Conservation (phyloP, 2,888 invertebrate genomes). For the Diplazon laetatorius region DNA sequence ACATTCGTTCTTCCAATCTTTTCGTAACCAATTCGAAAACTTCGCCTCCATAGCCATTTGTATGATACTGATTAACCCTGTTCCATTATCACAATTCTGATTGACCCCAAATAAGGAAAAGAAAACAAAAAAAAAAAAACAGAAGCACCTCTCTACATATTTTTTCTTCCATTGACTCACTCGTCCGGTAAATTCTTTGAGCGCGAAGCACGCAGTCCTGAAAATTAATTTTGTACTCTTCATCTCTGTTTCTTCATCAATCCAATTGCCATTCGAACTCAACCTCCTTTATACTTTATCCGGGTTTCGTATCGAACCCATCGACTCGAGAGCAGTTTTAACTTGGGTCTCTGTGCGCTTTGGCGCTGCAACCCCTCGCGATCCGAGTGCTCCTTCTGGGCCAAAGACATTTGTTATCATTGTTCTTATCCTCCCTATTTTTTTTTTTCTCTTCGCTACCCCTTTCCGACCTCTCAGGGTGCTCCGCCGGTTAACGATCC, state of each 20-base stretch:
- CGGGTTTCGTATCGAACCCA: constrained; percentile 52
- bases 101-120: constrained; percentile 40
- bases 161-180: constrained; percentile 66
- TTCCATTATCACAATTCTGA: constrained; percentile 37
- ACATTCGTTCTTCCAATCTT: constrained; percentile 16
- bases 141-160: constrained; percentile 65
- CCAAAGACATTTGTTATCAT: constrained; percentile 57
- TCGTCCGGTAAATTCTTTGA: constrained; percentile 69
- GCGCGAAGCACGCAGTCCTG: constrained; percentile 74
- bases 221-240: constrained; percentile 65
- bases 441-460: constrained; percentile 39
- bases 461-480: constrained; percentile 19
- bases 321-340: constrained; percentile 61
- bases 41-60: constrained; percentile 14
- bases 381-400: constrained; percentile 33
- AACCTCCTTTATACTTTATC: constrained; percentile 37
- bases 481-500: constrained; percentile 50
- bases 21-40: too few species aligned
- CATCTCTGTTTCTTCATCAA: constrained; percentile 15
- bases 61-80: constrained; percentile 22
- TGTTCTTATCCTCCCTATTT: constrained; percentile 20
- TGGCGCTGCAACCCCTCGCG: constrained; percentile 29
- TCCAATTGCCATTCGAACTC: constrained; percentile 27
- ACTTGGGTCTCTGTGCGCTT: constrained; percentile 50
- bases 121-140: constrained; percentile 17